Conservation (phyloP, 2,888 invertebrate genomes). For the Tricholauxania praeusta region DNA sequence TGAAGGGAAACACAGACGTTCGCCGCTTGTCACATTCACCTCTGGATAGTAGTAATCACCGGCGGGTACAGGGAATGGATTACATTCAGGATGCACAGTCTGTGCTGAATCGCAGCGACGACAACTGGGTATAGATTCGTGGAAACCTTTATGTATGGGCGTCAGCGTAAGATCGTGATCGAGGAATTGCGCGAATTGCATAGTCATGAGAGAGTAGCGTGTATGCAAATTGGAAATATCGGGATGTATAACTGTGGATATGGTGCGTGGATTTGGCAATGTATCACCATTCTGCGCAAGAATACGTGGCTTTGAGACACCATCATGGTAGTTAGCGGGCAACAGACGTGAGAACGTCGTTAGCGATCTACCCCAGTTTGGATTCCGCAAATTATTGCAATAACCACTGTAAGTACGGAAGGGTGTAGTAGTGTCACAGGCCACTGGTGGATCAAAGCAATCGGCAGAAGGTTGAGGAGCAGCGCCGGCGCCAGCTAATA, state of each 20-base stretch:
- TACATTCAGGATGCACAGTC: slow-evolving; percentile 93
- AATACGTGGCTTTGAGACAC: slow-evolving; percentile 83
- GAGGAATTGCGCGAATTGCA: slow-evolving; percentile 95
- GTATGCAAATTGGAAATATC: slow-evolving; percentile 91
- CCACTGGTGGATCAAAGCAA: slow-evolving; percentile 77
- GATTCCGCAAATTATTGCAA: slow-evolving; percentile 89
- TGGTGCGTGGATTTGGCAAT: slow-evolving; percentile 86
- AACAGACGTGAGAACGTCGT: slow-evolving; percentile 87
- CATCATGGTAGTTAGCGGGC: slow-evolving; percentile 90
- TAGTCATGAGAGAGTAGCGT: slow-evolving; percentile 89
- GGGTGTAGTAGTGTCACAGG: slow-evolving; percentile 79
- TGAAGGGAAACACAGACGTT: slow-evolving; percentile 90
- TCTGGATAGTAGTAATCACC: slow-evolving; percentile 93
- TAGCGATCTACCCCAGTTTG: slow-evolving; percentile 84
- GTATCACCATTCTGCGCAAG: slow-evolving; percentile 80
- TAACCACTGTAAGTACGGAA: slow-evolving; percentile 82
- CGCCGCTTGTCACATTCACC: slow-evolving; percentile 85
- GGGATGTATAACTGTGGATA: slow-evolving; percentile 91
- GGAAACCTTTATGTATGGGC: slow-evolving; percentile 91
- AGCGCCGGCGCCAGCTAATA: slow-evolving; percentile 71
- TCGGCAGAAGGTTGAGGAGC: slow-evolving; percentile 46
- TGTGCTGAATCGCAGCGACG: slow-evolving; percentile 87
- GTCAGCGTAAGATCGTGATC: slow-evolving; percentile 97
- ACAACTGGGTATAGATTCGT: slow-evolving; percentile 91
- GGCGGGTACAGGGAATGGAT: slow-evolving; percentile 89